These are phyloP conservation scores for Calliphora vicina DNA, from an alignment of 1,140 invertebrate species.

Conservation along the genomic window DNA sequence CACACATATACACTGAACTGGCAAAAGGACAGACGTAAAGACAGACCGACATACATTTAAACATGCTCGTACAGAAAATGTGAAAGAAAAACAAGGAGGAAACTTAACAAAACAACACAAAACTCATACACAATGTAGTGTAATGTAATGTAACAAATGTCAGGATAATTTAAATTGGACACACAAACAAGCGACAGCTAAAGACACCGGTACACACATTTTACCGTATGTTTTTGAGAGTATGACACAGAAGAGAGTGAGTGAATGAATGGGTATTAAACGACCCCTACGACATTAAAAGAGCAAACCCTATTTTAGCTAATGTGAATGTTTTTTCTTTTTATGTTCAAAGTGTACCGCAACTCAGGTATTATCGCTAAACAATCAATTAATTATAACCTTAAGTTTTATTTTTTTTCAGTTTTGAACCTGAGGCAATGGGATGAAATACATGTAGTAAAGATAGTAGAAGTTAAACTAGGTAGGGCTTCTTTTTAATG, in stretches of 20 bases:
- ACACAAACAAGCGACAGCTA: background rate
- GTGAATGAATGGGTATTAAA: background rate
- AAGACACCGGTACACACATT: background rate
- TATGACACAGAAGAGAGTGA: background rate
- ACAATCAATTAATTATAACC: background rate
- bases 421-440: no score
- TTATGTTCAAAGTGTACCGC: background rate
- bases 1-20: background rate
- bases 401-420: background rate
- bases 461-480: background rate
- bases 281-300: background rate
- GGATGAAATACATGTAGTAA: background rate
- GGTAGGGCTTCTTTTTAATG: background rate
- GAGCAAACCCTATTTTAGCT: background rate
- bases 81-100: no score
- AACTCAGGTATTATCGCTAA: background rate
- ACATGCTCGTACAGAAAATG: no score
- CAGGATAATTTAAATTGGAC: constrained; percentile 6
- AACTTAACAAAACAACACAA: background rate
- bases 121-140: background rate
- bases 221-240: background rate
- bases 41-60: background rate
- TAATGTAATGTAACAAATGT: background rate
- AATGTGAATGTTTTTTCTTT: background rate
- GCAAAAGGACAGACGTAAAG: background rate